These are phyloP conservation scores for Gadopsis marmoratus DNA, from an alignment of 2,797 vertebrate species.

Conservation along the genomic window DNA sequence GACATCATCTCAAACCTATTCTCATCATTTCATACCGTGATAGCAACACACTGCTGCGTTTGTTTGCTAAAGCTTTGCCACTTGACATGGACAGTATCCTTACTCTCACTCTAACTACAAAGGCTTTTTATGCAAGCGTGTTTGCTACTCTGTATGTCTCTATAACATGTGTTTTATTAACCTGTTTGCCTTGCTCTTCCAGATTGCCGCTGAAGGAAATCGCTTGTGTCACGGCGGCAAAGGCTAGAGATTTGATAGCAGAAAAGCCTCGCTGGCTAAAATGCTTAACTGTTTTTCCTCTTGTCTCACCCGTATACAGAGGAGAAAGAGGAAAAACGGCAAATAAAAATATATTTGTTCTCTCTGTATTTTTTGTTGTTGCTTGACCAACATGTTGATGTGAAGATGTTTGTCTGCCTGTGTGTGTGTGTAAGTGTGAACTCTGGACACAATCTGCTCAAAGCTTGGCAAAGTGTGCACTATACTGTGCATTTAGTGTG, in stretches of 20 bases:
- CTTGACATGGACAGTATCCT: slow-evolving; percentile 25
- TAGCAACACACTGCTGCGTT: slow-evolving; percentile 45
- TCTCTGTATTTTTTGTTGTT: slow-evolving; percentile 56
- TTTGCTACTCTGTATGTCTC: slow-evolving; percentile 75
- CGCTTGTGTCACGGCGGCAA: slow-evolving; percentile 80
- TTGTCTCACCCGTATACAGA: slow-evolving; percentile 35
- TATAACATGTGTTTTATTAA: slow-evolving; percentile 91
- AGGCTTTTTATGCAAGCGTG: slow-evolving; percentile 46
- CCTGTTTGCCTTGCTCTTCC: slow-evolving; percentile 99
- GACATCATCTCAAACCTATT: slow-evolving; percentile 1
- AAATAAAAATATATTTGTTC: slow-evolving; percentile 53
- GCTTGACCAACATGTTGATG: slow-evolving; percentile 60
- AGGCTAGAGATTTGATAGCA: slow-evolving; percentile 75
- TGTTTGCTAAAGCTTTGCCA: slow-evolving; percentile 51
- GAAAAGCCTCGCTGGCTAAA: slow-evolving; percentile 55
- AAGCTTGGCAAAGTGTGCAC: slow-evolving; percentile 74
- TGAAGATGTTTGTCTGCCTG: slow-evolving; percentile 33
- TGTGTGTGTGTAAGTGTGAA: slow-evolving; percentile 63
- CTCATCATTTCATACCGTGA: slow-evolving; percentile 5
- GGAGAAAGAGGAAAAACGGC: slow-evolving; percentile 65
- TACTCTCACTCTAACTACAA: slow-evolving; percentile 30
- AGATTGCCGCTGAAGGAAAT: slow-evolving; percentile 89
- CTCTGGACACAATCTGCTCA: slow-evolving; percentile 89
- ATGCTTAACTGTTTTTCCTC: slow-evolving; percentile 66
- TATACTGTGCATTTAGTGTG: slow-evolving; percentile 9